These are phyloP conservation scores for Anoura caudifer DNA, from an alignment of 2,113 vertebrate species.

Conservation along the genomic window DNA sequence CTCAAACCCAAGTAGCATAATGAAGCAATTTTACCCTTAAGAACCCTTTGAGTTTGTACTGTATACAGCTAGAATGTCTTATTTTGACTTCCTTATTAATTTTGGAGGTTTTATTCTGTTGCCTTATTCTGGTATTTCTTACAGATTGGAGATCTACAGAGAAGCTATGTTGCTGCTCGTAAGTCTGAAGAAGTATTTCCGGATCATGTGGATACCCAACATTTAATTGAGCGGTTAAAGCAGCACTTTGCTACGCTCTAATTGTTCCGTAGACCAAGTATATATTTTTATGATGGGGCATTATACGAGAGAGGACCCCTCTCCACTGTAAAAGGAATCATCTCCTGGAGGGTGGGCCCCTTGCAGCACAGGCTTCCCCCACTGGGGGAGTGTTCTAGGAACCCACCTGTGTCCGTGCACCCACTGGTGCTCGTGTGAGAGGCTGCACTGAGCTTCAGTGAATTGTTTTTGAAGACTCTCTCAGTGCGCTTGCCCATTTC, in stretches of 20 bases:
- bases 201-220: slow-evolving; percentile 94
- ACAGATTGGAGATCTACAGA: slow-evolving; percentile 97
- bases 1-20: background rate
- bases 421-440: too few relatives aligned
- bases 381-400: too few relatives aligned
- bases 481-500: too few relatives aligned
- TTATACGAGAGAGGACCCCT: background rate
- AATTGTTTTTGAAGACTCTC: too few relatives aligned
- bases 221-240: slow-evolving; percentile 90
- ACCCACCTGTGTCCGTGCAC: too few relatives aligned
- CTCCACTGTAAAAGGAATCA: too few relatives aligned
- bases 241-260: slow-evolving; percentile 92
- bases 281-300: background rate
- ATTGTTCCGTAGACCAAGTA: slow-evolving; percentile 49
- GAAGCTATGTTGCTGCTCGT: slow-evolving; percentile 91
- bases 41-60: background rate
- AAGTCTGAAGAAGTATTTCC: slow-evolving; percentile 93
- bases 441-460: too few relatives aligned
- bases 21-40: background rate
- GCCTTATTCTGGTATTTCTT: slow-evolving; percentile 23
- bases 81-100: background rate
- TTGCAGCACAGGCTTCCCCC: too few relatives aligned
- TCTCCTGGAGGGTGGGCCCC: too few relatives aligned
- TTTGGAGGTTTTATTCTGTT: background rate
- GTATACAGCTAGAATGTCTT: background rate